Conservation (phyloP, 2,113 vertebrate genomes). For the Danionella cerebrum region DNA sequence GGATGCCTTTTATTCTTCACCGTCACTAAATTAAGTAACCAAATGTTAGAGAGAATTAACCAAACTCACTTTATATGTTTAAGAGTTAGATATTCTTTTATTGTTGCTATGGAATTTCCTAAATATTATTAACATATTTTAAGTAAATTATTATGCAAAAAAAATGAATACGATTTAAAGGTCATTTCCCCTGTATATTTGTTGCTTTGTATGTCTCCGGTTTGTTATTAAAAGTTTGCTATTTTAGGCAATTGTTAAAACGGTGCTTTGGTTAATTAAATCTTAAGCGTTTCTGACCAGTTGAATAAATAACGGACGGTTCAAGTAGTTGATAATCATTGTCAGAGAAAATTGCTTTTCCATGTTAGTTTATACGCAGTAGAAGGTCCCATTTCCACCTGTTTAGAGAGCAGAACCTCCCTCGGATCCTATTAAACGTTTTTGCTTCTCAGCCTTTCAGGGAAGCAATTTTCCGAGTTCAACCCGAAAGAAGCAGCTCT, state of each 20-base stretch:
- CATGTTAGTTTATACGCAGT: constrained; percentile 64
- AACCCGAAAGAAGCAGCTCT: constrained; percentile 71
- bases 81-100: too few relatives aligned
- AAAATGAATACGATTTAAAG: too few relatives aligned
- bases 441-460: constrained; percentile 78
- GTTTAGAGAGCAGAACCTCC: constrained; percentile 78
- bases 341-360: constrained; percentile 52
- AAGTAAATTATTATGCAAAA: too few relatives aligned
- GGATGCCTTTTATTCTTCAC: too few relatives aligned
- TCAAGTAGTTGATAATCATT: constrained; percentile 54
- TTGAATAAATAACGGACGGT: too few relatives aligned
- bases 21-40: too few relatives aligned
- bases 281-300: constrained; percentile 29
- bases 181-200: too few relatives aligned
- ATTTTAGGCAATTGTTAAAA: neutral
- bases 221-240: neutral
- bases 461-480: constrained; percentile 80
- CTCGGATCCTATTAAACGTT: constrained; percentile 80
- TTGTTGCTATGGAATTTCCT: too few relatives aligned
- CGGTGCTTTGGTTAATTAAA: constrained; percentile 7
- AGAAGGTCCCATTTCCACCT: constrained; percentile 81
- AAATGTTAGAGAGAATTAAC: too few relatives aligned
- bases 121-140: too few relatives aligned
- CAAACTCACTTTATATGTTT: too few relatives aligned
- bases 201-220: neutral